These are phyloP conservation scores for Argyrosomus regius DNA, from an alignment of 2,797 vertebrate species.

Conservation along the genomic window DNA sequence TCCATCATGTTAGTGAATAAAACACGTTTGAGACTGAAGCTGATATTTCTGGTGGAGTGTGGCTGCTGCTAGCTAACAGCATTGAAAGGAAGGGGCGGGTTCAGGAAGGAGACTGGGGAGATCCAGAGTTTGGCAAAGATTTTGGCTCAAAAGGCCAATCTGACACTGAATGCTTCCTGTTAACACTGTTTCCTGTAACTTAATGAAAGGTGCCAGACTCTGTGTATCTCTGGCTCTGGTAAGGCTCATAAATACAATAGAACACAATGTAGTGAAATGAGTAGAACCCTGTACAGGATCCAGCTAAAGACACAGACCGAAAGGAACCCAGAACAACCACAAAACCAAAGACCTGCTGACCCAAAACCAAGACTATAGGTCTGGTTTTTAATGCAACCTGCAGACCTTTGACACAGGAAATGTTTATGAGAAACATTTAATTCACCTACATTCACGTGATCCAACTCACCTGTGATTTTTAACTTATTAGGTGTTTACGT, in stretches of 20 bases:
- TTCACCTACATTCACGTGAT: neutral
- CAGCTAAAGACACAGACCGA: constrained; percentile 17
- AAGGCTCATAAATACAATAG: constrained; percentile 38
- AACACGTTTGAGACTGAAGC: neutral
- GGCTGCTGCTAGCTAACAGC: neutral
- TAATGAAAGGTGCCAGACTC: constrained; percentile 1
- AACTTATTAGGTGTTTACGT: neutral
- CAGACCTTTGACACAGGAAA: neutral
- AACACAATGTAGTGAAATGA: constrained; percentile 29
- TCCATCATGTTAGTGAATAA: neutral
- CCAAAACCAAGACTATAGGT: neutral
- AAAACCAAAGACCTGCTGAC: constrained; percentile 11
- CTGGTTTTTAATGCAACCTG: neutral
- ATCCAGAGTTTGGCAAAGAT: neutral
- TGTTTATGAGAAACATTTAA: neutral
- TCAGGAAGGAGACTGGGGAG: neutral
- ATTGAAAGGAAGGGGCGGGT: neutral
- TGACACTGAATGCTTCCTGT: neutral
- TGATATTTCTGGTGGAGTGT: neutral
- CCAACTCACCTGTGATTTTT: too few relatives aligned
- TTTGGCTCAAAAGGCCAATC: neutral
- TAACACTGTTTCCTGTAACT: constrained; percentile 19
- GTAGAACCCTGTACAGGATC: constrained; percentile 60
- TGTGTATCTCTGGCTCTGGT: neutral
- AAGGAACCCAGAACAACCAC: constrained; percentile 30